phyloP scores from a whole-genome alignment of 2,113 vertebrate genomes.

The Rhizomys pruinosus region DNA sequence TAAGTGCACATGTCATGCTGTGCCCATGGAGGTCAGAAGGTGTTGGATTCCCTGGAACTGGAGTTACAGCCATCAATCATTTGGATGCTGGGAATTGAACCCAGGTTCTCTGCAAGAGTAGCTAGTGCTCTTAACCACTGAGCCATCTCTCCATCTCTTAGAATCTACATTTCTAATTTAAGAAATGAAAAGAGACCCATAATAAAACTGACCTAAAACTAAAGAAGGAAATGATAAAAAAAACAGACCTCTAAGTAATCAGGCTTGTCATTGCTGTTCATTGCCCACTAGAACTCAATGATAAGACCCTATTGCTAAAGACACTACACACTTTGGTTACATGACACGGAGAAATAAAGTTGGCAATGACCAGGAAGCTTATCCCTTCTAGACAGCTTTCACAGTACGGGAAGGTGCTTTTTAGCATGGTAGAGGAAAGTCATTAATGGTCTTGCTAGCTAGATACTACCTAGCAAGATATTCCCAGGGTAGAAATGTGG shows the following conservation, averaged over 20 bases:
- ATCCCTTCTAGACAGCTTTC: not conserved
- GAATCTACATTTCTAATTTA: conserved; percentile 10
- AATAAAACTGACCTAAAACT: conserved; percentile 52
- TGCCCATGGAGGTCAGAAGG: no score
- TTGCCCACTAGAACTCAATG: not conserved
- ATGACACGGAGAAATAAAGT: not conserved
- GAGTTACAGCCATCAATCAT: no score
- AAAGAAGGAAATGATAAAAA: conserved; percentile 37
- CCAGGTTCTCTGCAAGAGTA: no score
- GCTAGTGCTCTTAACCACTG: no score
- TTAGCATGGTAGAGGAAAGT: not conserved
- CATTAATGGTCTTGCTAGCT: not conserved
- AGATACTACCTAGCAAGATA: not conserved
- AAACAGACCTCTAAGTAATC: not conserved
- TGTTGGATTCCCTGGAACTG: no score
- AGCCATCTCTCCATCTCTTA: not conserved
- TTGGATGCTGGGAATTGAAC: no score
- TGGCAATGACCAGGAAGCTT: not conserved
- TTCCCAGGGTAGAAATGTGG: no score
- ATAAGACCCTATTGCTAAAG: not conserved
- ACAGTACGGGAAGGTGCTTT: not conserved
- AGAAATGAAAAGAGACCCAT: conserved; percentile 42
- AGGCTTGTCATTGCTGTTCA: not conserved
- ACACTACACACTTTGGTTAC: not conserved
- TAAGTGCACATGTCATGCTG: no score